These are phyloP conservation scores for Arctopsyche grandis DNA, from an alignment of 1,140 invertebrate genomes.

Conservation along the genomic window DNA sequence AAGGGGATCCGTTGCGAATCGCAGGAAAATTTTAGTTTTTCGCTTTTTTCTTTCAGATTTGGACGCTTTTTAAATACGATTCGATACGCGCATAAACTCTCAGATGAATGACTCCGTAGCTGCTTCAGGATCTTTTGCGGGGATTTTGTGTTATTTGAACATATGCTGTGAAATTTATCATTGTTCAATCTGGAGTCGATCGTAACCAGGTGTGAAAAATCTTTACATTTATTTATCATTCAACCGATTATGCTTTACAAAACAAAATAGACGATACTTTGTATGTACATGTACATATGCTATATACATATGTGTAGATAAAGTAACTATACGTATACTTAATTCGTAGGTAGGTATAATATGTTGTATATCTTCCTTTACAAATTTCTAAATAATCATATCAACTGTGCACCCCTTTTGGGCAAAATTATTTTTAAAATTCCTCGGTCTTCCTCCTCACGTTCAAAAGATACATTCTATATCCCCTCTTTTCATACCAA, in stretches of 20 bases:
- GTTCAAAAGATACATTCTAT: too few relatives aligned
- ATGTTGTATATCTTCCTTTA: too few relatives aligned
- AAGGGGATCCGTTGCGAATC: slow-evolving; percentile 51
- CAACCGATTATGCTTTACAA: neutral
- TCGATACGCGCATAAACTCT: slow-evolving; percentile 53
- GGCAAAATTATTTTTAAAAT: too few relatives aligned
- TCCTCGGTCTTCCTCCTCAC: too few relatives aligned
- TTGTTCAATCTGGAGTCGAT: slow-evolving; percentile 15
- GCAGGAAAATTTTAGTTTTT: slow-evolving; percentile 55
- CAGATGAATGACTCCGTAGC: slow-evolving; percentile 49
- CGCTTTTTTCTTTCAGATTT: slow-evolving; percentile 55
- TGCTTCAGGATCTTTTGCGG: slow-evolving; percentile 19
- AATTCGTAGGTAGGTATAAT: too few relatives aligned
- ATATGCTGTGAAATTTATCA: slow-evolving; percentile 44
- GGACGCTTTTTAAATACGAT: slow-evolving; percentile 54
- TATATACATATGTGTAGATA: neutral
- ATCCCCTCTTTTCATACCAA: too few relatives aligned
- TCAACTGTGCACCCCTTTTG: too few relatives aligned
- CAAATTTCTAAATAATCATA: too few relatives aligned
- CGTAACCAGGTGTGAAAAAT: slow-evolving; percentile 54
- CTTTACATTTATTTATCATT: slow-evolving; percentile 28
- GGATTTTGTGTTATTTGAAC: slow-evolving; percentile 42
- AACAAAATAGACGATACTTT: neutral
- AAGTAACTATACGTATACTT: too few relatives aligned
- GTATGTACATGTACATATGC: too few relatives aligned